Evolutionary conservation across 2,888 invertebrate species (phyloP).

Genomic region (Dryococelus australis): DNA sequence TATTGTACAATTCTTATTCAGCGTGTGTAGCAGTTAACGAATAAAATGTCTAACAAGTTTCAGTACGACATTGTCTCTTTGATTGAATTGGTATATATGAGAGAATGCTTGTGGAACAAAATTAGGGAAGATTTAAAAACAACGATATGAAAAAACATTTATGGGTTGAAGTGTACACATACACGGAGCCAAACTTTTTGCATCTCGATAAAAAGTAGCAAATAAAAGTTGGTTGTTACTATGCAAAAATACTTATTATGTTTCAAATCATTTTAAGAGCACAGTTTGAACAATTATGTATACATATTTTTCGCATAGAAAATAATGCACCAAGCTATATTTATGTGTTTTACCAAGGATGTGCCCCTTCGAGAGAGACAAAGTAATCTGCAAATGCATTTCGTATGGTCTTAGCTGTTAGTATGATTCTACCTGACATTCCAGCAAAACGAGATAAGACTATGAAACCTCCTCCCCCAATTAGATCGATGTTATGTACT

Average conservation of each 20-base stretch:
- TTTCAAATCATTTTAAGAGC: neutral
- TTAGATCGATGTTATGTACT: neutral
- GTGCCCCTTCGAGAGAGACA: neutral
- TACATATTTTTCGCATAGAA: neutral
- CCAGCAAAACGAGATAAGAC: neutral
- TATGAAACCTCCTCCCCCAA: neutral
- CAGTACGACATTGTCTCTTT: neutral
- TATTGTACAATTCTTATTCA: too few species aligned
- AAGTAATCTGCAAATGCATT: constrained; percentile 18
- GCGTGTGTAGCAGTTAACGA: neutral
- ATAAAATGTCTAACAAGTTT: neutral
- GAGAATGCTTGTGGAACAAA: neutral
- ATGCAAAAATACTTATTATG: neutral
- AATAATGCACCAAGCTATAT: neutral
- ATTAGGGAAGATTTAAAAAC: neutral
- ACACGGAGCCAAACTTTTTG: neutral
- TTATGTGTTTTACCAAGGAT: neutral
- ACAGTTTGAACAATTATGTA: neutral
- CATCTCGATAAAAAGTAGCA: neutral
- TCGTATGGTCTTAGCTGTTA: neutral
- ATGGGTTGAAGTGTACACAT: neutral
- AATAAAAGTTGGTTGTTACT: neutral
- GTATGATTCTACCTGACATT: neutral
- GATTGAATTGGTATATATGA: neutral
- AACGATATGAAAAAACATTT: neutral